Evolutionary conservation across 1,140 invertebrate species (phyloP).

Genomic region (Agrypnia vestita): DNA sequence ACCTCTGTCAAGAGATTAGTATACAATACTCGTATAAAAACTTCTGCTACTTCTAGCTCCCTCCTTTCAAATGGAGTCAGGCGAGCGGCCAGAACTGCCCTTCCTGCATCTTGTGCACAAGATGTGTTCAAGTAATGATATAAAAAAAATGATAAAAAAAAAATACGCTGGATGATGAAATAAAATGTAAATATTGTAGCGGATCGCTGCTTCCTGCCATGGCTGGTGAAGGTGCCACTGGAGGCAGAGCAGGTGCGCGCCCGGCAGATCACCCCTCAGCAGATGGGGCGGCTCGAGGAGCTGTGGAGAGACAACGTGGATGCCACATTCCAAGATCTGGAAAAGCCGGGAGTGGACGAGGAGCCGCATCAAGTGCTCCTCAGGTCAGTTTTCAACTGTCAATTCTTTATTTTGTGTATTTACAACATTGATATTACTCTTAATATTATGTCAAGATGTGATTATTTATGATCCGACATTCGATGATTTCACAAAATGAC

Average conservation of each 20-base stretch:
- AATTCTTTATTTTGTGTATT: too few relatives aligned
- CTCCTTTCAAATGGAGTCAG: too few relatives aligned
- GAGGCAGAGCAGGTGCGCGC: slow-evolving; percentile 97
- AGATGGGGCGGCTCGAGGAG: slow-evolving; percentile 98
- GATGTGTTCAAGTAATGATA: too few relatives aligned
- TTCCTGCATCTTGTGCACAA: too few relatives aligned
- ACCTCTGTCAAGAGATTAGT: too few relatives aligned
- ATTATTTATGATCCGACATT: too few relatives aligned
- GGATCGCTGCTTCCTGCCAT: slow-evolving; percentile 95
- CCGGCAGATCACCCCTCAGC: slow-evolving; percentile 95
- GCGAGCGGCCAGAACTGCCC: too few relatives aligned
- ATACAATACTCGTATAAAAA: too few relatives aligned
- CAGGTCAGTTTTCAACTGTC: slow-evolving; percentile 73
- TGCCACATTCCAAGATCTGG: slow-evolving; percentile 97
- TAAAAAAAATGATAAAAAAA: slow-evolving; percentile 14
- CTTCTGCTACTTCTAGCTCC: too few relatives aligned
- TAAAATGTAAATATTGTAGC: slow-evolving; percentile 67
- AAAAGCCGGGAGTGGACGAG: slow-evolving; percentile 97
- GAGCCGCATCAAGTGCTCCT: slow-evolving; percentile 96
- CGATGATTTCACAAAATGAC: too few relatives aligned
- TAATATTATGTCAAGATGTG: too few relatives aligned
- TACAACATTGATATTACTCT: too few relatives aligned
- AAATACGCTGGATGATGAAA: background rate
- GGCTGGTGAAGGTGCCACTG: slow-evolving; percentile 96
- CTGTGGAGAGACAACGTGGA: slow-evolving; percentile 99